Conservation (phyloP, 2,797 vertebrate genomes). For the Trematomus bernacchii region DNA sequence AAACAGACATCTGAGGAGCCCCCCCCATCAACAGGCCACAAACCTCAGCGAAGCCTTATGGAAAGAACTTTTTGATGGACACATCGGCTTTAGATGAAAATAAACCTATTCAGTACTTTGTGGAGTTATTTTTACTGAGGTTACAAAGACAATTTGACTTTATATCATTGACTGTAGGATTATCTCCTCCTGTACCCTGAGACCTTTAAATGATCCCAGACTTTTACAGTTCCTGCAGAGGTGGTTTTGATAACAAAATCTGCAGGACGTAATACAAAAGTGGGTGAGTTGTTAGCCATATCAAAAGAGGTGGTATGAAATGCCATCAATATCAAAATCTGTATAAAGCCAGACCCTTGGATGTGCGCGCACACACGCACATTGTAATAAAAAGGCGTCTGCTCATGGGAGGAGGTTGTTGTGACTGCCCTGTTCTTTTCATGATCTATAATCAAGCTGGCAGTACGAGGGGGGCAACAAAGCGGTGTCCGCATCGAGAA, state of each 20-base stretch:
- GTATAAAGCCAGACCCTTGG: slow-evolving; percentile 60
- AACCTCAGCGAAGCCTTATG: slow-evolving; percentile 65
- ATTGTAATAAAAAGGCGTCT: slow-evolving; percentile 74
- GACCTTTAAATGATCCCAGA: slow-evolving; percentile 27
- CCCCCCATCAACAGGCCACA: slow-evolving; percentile 63
- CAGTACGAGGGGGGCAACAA: slow-evolving; percentile 81
- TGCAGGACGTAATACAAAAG: slow-evolving; percentile 49
- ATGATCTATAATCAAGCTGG: slow-evolving; percentile 87
- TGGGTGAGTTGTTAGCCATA: slow-evolving; percentile 48
- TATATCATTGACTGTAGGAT: slow-evolving; percentile 38
- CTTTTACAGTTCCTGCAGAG: slow-evolving; percentile 18
- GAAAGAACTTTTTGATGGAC: slow-evolving; percentile 62
- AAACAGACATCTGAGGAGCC: slow-evolving; percentile 71
- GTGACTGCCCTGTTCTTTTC: slow-evolving; percentile 79
- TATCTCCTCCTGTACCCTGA: slow-evolving; percentile 29
- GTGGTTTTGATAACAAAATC: slow-evolving; percentile 45
- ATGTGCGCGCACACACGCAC: slow-evolving; percentile 62
- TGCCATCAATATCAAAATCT: slow-evolving; percentile 54
- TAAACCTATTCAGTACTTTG: slow-evolving; percentile 33
- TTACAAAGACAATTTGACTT: slow-evolving; percentile 41
- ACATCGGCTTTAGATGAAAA: slow-evolving; percentile 63
- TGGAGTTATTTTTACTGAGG: slow-evolving; percentile 31
- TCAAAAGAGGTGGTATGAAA: slow-evolving; percentile 58
- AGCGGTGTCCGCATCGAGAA: slow-evolving; percentile 54
- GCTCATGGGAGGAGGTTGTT: slow-evolving; percentile 80